These are phyloP conservation scores for Lepus timidus DNA, from an alignment of 2,113 vertebrate species.

Conservation along the genomic window DNA sequence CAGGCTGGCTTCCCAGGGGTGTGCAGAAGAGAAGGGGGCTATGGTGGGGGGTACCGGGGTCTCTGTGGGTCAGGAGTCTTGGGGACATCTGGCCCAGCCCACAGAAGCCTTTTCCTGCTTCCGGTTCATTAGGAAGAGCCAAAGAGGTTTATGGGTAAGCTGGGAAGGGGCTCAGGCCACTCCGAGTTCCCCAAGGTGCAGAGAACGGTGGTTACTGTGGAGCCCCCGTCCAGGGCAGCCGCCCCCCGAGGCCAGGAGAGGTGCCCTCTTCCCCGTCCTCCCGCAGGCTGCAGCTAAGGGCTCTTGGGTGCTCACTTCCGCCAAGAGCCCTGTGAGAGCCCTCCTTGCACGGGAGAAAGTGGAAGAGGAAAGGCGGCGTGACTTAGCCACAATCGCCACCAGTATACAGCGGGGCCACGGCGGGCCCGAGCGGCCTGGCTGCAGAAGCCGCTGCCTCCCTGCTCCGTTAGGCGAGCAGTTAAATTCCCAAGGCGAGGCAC, in stretches of 20 bases:
- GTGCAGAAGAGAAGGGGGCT: neutral
- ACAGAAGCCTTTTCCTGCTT: neutral
- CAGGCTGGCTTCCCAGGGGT: neutral
- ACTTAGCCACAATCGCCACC: neutral
- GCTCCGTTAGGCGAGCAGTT: conserved; percentile 16
- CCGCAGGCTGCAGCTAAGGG: neutral
- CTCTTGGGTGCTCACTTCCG: neutral
- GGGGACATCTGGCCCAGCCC: neutral
- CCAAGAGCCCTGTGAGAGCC: neutral
- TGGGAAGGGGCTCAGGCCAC: neutral
- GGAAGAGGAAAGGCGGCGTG: neutral
- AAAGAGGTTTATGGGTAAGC: neutral
- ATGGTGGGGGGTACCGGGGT: neutral
- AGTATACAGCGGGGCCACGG: neutral
- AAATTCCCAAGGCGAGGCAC: neutral
- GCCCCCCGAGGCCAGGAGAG: neutral
- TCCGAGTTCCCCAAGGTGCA: neutral
- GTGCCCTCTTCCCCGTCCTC: neutral
- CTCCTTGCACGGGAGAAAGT: neutral
- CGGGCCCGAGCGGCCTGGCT: neutral
- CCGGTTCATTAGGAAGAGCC: neutral
- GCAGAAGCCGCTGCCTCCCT: neutral
- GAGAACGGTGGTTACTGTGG: neutral
- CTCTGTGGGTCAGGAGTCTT: neutral
- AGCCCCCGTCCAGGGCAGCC: neutral